phyloP scores from a whole-genome alignment of 2,888 invertebrate species.

The Lepidocyrtoides sp. region DNA sequence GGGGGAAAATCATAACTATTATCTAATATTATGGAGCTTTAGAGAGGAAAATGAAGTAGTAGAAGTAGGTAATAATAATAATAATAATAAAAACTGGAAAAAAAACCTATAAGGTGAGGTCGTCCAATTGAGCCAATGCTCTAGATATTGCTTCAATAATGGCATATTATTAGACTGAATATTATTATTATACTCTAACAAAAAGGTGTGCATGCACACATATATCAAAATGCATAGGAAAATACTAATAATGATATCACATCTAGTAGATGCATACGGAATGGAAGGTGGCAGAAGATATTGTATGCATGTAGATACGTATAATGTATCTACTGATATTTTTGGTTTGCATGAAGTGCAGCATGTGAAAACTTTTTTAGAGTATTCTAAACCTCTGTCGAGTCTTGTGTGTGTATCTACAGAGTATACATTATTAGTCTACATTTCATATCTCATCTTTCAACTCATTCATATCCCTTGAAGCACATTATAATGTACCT shows the following conservation, averaged over 20 bases:
- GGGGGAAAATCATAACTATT: not conserved
- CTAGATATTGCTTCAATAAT: not conserved
- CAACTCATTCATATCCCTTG: constrained; percentile 59
- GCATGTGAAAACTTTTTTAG: not conserved
- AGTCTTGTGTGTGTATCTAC: not conserved
- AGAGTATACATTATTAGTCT: not conserved
- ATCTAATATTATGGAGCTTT: not conserved
- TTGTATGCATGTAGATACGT: not conserved
- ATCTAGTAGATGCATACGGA: too few species aligned
- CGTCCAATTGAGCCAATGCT: constrained; percentile 14
- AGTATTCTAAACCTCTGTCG: not conserved
- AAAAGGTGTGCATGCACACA: too few species aligned
- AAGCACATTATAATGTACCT: constrained; percentile 57
- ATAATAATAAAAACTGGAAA: not conserved
- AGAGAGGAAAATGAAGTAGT: not conserved
- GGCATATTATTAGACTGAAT: not conserved
- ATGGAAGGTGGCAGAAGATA: too few species aligned
- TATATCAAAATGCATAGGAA: too few species aligned
- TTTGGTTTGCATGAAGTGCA: not conserved
- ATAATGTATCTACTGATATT: not conserved
- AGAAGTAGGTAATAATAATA: not conserved
- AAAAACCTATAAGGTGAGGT: constrained; percentile 29
- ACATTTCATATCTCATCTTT: constrained; percentile 67
- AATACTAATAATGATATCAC: too few species aligned
- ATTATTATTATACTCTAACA: too few species aligned